Base-by-base conservation (phyloP, 1,140 invertebrate species). In the Linepithema humile region DNA sequence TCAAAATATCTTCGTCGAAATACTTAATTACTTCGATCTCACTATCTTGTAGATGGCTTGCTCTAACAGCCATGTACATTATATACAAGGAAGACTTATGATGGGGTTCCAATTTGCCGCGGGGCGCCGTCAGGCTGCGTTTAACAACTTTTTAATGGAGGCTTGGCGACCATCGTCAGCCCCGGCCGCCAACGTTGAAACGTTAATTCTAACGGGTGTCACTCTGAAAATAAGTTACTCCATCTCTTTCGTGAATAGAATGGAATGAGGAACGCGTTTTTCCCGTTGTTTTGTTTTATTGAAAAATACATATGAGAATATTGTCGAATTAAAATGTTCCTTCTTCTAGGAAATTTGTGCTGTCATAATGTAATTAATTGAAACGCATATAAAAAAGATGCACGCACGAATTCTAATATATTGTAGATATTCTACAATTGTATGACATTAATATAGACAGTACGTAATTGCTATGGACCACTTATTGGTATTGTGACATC, bases 81-180 rank as follows among this genome's bases (percentile, higher is more conserved):
- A 90, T 90, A 89, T 84, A 92, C 89, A 93, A 93, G 92, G 90
- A 91, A 93, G 91, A 94, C 93, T 94, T 93, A 92, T 92, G 93
- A 94, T 93, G 93, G 92, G 92, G 92, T 93, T 94, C 88, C 93
- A 94, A 94, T 94, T 94, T 94, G 93, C 93, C 93, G 92, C 92
- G 91, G 93, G 93, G 92, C 89, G 92, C 92, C 92, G 93, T 93
- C 93, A 94, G 93, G 93, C 92, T 94, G 91, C 93, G 93, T 94
- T 94, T 94, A 94, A 94, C 93, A 94, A 94, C 93, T 94, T 94
- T 94, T 94, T 94, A 94, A 94, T 94, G 92, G 92, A 93, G 91
- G 92, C 91, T 92, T 90, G 90, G 92, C 91, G 91, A 89, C 92
- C 91, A 92, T 92, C 92, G 89, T 91, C 90, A 91, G 90, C 89